Evolutionary conservation across 2,113 vertebrate species (phyloP).

Genomic region (Clupea harengus): DNA sequence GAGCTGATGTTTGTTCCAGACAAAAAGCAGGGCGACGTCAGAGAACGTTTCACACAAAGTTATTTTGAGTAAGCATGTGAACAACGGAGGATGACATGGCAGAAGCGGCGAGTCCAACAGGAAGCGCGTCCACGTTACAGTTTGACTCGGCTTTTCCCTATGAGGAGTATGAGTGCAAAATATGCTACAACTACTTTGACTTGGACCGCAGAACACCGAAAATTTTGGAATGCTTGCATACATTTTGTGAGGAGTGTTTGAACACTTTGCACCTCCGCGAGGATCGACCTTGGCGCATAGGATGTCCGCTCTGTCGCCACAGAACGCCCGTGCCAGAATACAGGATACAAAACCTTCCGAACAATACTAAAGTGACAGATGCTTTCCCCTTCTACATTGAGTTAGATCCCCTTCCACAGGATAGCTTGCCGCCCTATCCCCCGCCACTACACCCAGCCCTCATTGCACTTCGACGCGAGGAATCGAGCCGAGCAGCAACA

Average conservation of each 20-base stretch:
- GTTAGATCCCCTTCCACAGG: conserved; percentile 59
- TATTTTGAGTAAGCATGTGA: conserved; percentile 60
- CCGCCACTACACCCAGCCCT: conserved; percentile 30
- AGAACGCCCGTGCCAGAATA: conserved; percentile 75
- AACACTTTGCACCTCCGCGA: conserved; percentile 67
- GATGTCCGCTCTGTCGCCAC: conserved; percentile 79
- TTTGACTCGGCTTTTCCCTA: conserved; percentile 39
- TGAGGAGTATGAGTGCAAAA: conserved; percentile 80
- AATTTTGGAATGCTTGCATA: conserved; percentile 78
- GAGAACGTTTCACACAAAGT: neutral
- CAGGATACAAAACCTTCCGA: conserved; percentile 68
- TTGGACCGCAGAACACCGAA: conserved; percentile 73
- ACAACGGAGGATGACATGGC: conserved; percentile 73
- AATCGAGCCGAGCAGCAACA: conserved; percentile 20
- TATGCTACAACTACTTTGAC: conserved; percentile 82
- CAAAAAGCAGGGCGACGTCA: neutral
- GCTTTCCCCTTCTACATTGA: conserved; percentile 64
- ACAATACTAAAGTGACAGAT: conserved; percentile 70
- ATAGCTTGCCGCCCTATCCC: conserved; percentile 57
- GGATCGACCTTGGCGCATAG: conserved; percentile 59
- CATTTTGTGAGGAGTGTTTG: conserved; percentile 79
- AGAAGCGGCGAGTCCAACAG: conserved; percentile 55
- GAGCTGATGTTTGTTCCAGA: neutral
- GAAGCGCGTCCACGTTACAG: neutral
- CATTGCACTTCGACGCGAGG: conserved; percentile 15